Conservation (phyloP, 2,888 invertebrate genomes). For the Ennomos fuscantarius region DNA sequence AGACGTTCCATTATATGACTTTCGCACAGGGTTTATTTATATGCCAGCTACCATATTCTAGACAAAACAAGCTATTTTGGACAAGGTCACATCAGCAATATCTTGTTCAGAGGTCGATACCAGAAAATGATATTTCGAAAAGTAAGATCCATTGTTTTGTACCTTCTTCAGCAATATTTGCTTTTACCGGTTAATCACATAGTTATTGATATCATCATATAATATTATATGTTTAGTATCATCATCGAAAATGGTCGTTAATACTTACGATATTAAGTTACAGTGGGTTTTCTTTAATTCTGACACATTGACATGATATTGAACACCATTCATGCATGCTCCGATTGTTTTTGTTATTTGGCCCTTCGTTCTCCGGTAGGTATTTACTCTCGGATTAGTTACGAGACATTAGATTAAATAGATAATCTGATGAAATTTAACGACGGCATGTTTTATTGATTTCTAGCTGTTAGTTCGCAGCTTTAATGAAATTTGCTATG, state of each 20-base stretch:
- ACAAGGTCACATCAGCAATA: no score
- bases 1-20: not conserved
- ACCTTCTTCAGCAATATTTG: not conserved
- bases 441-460: slow-evolving; percentile 11
- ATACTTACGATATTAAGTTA: slow-evolving; percentile 3
- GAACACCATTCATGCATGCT: slow-evolving; percentile 16
- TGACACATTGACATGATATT: slow-evolving; percentile 2
- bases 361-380: slow-evolving; percentile 13
- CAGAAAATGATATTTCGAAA: no score
- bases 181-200: not conserved
- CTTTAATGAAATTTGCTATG: not conserved
- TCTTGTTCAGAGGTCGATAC: no score
- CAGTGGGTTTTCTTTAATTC: slow-evolving; percentile 5
- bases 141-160: no score
- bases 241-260: not conserved
- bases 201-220: not conserved
- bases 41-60: no score
- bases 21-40: no score
- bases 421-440: slow-evolving; percentile 24
- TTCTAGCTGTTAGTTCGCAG: not conserved
- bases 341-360: slow-evolving; percentile 26
- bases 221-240: no score
- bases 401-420: slow-evolving; percentile 25
- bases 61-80: no score
- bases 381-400: slow-evolving; percentile 30